Percentiles rank a stretch among this genome's conserved stretches.
These are phyloP conservation scores for Clanis bilineata DNA, from an alignment of 2,888 invertebrate genomes.

Conservation along the genomic window DNA sequence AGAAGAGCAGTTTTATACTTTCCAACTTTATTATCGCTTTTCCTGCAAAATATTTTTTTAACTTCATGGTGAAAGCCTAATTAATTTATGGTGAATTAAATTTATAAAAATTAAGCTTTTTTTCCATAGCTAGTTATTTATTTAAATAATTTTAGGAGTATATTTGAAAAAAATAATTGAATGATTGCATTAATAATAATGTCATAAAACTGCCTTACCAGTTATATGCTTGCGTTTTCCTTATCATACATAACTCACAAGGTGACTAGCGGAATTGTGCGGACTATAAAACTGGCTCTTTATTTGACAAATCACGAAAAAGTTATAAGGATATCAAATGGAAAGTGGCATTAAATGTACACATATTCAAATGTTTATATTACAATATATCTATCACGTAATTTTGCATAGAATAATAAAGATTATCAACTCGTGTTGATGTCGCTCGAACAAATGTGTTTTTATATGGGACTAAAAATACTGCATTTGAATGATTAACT, in stretches of 20 bases:
- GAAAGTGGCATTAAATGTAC: neutral
- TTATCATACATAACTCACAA: no score
- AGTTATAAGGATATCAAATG: neutral
- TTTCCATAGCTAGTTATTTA: no score
- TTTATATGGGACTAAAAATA: no score
- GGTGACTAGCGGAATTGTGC: no score
- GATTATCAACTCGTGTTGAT: neutral
- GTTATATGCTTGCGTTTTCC: no score
- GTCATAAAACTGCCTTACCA: no score
- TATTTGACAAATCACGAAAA: neutral
- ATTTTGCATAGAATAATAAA: neutral
- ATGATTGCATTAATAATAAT: no score
- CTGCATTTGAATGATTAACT: no score
- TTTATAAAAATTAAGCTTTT: neutral
- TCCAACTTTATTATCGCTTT: neutral
- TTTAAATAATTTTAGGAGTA: no score
- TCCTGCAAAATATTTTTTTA: neutral
- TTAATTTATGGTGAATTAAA: neutral
- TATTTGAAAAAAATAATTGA: no score
- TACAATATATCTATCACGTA: conserved; percentile 1
- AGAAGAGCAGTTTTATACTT: neutral
- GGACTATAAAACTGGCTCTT: neutral
- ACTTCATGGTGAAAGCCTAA: neutral
- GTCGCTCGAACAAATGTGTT: neutral
- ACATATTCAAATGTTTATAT: neutral